Evolutionary conservation across 2,113 vertebrate genomes (phyloP), one percentile per base, ranked within the genome.

Genomic region (Nasalis larvatus): DNA sequence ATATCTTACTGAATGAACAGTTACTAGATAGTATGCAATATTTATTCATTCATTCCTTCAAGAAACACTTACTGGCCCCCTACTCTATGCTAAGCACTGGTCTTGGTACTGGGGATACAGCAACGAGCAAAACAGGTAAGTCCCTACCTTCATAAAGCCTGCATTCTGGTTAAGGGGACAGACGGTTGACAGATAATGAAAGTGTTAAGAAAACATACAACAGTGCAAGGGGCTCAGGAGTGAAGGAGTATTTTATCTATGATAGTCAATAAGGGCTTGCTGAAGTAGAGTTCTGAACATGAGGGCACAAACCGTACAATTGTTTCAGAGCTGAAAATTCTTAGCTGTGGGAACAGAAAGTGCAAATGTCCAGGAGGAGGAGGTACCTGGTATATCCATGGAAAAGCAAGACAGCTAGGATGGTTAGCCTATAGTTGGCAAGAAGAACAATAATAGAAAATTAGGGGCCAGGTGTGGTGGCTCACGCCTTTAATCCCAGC

Each of bases 31-130:
- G 32, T 16, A 54, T 54, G 56, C 42, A 96, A 74, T 47, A 97
- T 58, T 81, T 21, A 90, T 37, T 93, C 80, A 45, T 58, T 69
- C 76, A 25, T 73, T 83, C 69, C 30, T 88, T 89, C 69, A 89
- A 45, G 49, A 94, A 85, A 85, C 37, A 86, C 25, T 42, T 17
- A 76, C 3, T 9, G 1, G 8, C 42, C 3, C 27, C 21, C 54
- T 76, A 40, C 32, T 76, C 45, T 10, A 23, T 32, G 9, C 11
- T 47, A 82, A 18, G 4, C 11, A 80, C 27, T 91, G 42, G 30
- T 69, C 45, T n/a, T 86, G 35, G 16, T 71, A 25, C 30, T 74
- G 21, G 2, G 66, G 63, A 88, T 2, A 52, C 2, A 76, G 52
- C 74, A 86, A 58, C 25, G 25, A 91, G 18, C 78, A 95, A 45